Conservation (phyloP, 1,140 invertebrate species). For the Diorhabda carinulata region DNA sequence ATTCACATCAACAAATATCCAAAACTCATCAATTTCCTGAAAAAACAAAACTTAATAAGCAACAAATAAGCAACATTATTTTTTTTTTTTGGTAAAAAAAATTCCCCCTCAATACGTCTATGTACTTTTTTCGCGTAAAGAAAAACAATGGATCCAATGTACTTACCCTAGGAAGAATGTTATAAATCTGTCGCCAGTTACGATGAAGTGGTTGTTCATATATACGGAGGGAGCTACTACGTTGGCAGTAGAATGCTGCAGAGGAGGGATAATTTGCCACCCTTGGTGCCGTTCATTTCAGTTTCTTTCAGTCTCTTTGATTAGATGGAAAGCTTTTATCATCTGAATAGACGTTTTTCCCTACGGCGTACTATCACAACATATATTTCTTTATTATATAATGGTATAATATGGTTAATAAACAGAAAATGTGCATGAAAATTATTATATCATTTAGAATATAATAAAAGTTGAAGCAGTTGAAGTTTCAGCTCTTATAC, state of each 20-base stretch:
- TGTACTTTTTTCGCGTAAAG: background rate
- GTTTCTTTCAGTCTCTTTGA: slow-evolving; percentile 6
- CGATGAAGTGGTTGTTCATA: slow-evolving; percentile 13
- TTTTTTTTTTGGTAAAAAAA: too few relatives aligned
- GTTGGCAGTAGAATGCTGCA: background rate
- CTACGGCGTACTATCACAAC: too few relatives aligned
- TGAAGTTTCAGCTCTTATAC: too few relatives aligned
- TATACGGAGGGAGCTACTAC: background rate
- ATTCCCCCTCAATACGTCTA: background rate
- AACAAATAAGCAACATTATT: too few relatives aligned
- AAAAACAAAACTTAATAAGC: too few relatives aligned
- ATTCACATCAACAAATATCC: too few relatives aligned
- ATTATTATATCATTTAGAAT: too few relatives aligned
- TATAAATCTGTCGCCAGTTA: slow-evolving; percentile 16
- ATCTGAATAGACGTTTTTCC: background rate
- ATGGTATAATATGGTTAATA: too few relatives aligned
- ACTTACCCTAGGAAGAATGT: slow-evolving; percentile 3
- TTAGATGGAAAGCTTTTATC: slow-evolving; percentile 6
- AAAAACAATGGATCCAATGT: slow-evolving; percentile 13
- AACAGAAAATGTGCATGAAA: too few relatives aligned
- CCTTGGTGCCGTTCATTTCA: slow-evolving; percentile 5
- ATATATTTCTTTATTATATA: too few relatives aligned
- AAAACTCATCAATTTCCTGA: too few relatives aligned
- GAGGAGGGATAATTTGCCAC: slow-evolving; percentile 6
- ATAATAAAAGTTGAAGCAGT: too few relatives aligned